A percentile compares a stretch with the other conserved stretches of the same genome.
These are phyloP conservation scores for Menidia menidia DNA, from an alignment of 2,797 vertebrate genomes.

Conservation along the genomic window DNA sequence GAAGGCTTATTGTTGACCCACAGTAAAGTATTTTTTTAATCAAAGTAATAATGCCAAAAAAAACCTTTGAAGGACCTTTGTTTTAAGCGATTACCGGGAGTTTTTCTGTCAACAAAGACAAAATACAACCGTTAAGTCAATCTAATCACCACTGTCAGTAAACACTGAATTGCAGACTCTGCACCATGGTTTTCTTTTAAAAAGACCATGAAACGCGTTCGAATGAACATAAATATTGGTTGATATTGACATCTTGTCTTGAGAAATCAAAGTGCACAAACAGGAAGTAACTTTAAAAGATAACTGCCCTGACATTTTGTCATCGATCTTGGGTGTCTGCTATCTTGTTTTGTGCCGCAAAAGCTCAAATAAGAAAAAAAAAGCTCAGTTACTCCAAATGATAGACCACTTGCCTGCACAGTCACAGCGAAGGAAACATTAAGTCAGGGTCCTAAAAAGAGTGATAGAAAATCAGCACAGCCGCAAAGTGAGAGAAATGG, in stretches of 20 bases:
- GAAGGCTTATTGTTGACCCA: too few species aligned
- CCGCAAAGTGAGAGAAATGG: too few species aligned
- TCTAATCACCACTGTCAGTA: slow-evolving; percentile 17
- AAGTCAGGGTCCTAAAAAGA: background rate
- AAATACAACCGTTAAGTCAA: background rate
- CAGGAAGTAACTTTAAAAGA: slow-evolving; percentile 48
- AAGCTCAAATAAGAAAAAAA: slow-evolving; percentile 29
- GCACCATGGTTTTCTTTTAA: slow-evolving; percentile 3
- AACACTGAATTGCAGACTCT: slow-evolving; percentile 1
- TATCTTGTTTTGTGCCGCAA: slow-evolving; percentile 25
- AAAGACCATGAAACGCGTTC: background rate
- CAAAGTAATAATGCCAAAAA: too few species aligned
- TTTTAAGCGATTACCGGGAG: too few species aligned
- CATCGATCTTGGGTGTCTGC: slow-evolving; percentile 45
- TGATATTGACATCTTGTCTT: slow-evolving; percentile 52
- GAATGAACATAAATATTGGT: background rate
- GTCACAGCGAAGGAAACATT: slow-evolving; percentile 2
- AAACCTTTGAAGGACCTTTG: too few species aligned
- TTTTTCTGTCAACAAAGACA: too few species aligned
- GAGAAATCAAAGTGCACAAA: slow-evolving; percentile 49
- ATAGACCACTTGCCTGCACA: background rate
- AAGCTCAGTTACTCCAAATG: slow-evolving; percentile 18
- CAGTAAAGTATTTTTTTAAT: too few species aligned
- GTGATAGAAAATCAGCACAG: background rate
- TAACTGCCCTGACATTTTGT: slow-evolving; percentile 44